phyloP scores from a whole-genome alignment of 2,888 invertebrate species.

The Phortica magna region DNA sequence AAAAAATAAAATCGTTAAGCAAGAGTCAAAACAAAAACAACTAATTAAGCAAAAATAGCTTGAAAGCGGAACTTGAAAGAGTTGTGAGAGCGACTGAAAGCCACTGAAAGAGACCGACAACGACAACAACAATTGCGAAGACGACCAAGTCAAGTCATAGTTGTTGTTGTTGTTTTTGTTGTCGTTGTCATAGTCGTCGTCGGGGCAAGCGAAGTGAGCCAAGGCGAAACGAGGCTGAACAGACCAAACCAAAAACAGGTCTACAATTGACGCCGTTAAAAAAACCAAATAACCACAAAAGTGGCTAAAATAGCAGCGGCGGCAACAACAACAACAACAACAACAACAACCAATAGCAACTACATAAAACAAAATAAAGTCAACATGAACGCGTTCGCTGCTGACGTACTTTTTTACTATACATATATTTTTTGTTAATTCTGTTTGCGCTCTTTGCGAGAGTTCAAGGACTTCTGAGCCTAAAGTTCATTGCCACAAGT shows the following conservation, averaged over 20 bases:
- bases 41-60: slow-evolving; percentile 26
- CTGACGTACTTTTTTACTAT: slow-evolving; percentile 7
- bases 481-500: slow-evolving; percentile 39
- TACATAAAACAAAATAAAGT: slow-evolving; percentile 32
- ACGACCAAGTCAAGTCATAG: not conserved
- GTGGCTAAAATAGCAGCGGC: slow-evolving; percentile 1
- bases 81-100: slow-evolving; percentile 16
- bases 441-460: slow-evolving; percentile 9
- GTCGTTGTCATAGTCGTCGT: not conserved
- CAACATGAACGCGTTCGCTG: slow-evolving; percentile 19
- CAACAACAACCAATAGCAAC: slow-evolving; percentile 11
- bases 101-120: not conserved
- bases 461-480: slow-evolving; percentile 39
- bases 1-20: slow-evolving; percentile 13
- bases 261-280: not conserved
- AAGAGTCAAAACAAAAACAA: not conserved
- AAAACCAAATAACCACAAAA: slow-evolving; percentile 15
- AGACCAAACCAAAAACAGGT: slow-evolving; percentile 12
- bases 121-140: not conserved
- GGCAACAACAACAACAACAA: not conserved
- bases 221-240: slow-evolving; percentile 14
- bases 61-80: slow-evolving; percentile 31
- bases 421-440: not conserved
- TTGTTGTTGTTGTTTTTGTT: too few relatives aligned
- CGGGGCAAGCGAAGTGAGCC: slow-evolving; percentile 9